Base-by-base conservation (phyloP, 2,113 vertebrate species). In the Ptychochromis oligacanthus region DNA sequence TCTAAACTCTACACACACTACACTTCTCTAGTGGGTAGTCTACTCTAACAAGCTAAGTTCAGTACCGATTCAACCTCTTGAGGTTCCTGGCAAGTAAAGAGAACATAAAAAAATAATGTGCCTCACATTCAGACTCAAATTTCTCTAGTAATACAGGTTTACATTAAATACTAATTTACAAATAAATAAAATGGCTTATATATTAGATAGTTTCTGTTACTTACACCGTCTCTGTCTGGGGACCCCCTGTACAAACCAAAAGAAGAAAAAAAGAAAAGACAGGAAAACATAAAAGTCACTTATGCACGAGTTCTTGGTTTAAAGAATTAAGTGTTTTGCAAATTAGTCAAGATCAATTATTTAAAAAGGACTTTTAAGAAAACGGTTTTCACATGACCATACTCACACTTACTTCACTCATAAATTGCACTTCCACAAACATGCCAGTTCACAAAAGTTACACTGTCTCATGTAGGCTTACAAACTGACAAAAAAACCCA, bases 141-240 rank as follows among this genome's bases (percentile, higher is more conserved):
- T 60, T 13, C 18, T 70, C 20, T 36, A 78, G 28, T 60, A 43
- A 76, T 7, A 34, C 4, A 38, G 12, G 0, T 0, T 0, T 7
- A 14, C 2, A 76, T 3, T 20, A 1, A 15, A 72, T 14, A 20
- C 7, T n/a, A 15, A 86, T 79, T 46, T 43, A 70, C 0, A 86
- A 56, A 58, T 64, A 4, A 80, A 82, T 65, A 0, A 54, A 81
- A 38, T 11, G 7, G 10, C 13, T 75, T 38, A 67, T 76, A 49
- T 77, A 28, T 20, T 20, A 40, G 74, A 88, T 55, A 8, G 17
- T 58, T 11, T 84, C 1, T 20, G 43, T 84, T 96, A 99, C 98
- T 99, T 97, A 99, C 98, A 87, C 96, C 96, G 3, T 99, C 98
- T 96, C 97, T 96, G 94, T 99, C 98, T 1, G 98, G 98, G 1